Conservation (phyloP, 1,140 invertebrate species). For the Aphaenogaster rudis region DNA sequence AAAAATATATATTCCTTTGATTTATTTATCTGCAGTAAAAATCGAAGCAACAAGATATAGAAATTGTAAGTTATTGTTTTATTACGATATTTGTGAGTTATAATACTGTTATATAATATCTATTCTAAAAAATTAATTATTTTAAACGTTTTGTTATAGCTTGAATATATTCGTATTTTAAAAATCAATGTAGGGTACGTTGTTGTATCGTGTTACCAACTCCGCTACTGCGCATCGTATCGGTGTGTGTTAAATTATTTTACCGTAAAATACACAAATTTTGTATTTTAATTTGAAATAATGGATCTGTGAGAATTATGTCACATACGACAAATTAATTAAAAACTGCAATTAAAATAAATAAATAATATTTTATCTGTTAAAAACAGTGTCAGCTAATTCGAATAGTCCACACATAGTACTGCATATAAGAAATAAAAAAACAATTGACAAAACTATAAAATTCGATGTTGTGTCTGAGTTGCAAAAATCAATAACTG, state of each 20-base stretch:
- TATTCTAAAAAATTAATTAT: constrained; percentile 2
- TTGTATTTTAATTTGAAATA: constrained; percentile 15
- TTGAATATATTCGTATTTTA: constrained; percentile 1
- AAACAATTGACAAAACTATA: neutral
- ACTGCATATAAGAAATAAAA: neutral
- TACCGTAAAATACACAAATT: neutral
- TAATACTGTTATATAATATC: neutral
- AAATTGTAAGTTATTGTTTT: neutral
- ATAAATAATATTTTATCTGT: neutral
- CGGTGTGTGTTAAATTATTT: neutral
- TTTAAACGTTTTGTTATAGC: neutral
- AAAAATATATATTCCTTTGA: neutral
- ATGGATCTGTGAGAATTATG: constrained; percentile 5
- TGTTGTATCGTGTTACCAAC: neutral
- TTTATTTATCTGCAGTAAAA: neutral
- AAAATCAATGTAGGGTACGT: neutral
- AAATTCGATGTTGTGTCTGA: neutral
- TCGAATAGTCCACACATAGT: neutral
- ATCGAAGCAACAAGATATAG: neutral
- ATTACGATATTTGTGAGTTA: neutral
- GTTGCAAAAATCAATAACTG: neutral
- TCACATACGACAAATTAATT: neutral
- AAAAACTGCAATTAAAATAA: neutral
- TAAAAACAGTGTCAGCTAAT: neutral
- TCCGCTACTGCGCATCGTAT: neutral